Evolutionary conservation across 2,797 vertebrate genomes (phyloP), one percentile per base, ranked within the genome.

Genomic region (Peromyscus attwateri): DNA sequence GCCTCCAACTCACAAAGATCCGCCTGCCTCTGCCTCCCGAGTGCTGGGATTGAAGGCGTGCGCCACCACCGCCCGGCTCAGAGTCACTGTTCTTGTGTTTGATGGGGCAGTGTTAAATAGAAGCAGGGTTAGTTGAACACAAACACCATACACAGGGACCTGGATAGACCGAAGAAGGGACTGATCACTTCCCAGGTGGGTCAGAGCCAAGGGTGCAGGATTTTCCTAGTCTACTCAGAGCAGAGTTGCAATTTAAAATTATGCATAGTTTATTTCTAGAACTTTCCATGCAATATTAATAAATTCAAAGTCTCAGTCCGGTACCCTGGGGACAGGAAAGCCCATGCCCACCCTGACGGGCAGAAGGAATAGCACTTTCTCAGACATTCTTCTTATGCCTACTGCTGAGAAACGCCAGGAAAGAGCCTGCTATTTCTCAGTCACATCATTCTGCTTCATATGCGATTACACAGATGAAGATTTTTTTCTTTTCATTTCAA

Each of bases 401-500:
- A 0, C 55, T 87, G 57, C n/a, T 79, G 80, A 91, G 75, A 64
- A 87, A 57, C 82, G 66, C 60, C 6, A 70, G 52, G 52, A 52
- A 40, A 37, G 49, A 6, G 43, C 8, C n/a, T 17, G n/a, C 27
- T 37, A 70, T 60, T 93, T 92, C 62, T 62, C 27, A 81, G 73
- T 77, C 55, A 52, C 43, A 10, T 43, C 66, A 43, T 64, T 94
- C 66, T 31, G 64, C 46, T 37, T 57, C 34, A 71, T 57, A 83
- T 90, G 31, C 75, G 29, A 92, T 71, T 81, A 90, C 75, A 92
- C 49, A 93, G 64, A 70, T 27, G 76, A 73, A 9, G 29, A 77
- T 88, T 14, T 91, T 79, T 34, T 66, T n/a, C 57, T 79, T 96
- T 95, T 17, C 40, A 75, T 89, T 95, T 13, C 71, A 29, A 89